These are phyloP conservation scores for Oncopodura yosiiana DNA, from an alignment of 1,140 invertebrate species.

Conservation along the genomic window DNA sequence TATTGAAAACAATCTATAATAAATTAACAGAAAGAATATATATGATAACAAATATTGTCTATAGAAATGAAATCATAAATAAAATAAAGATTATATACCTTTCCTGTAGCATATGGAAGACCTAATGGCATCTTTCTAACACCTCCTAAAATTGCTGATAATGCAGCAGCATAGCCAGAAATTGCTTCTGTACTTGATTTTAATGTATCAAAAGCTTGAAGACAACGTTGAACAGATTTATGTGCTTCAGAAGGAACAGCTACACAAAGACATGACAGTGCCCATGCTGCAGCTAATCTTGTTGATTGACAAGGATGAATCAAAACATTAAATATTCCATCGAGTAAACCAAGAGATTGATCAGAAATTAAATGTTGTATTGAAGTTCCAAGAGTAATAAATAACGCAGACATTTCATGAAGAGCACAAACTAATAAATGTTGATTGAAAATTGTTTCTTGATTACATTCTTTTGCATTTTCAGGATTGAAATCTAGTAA, in stretches of 20 bases:
- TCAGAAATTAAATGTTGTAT: conserved; percentile 79
- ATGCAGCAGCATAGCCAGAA: conserved; percentile 81
- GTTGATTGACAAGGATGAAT: conserved; percentile 88
- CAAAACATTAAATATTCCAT: conserved; percentile 65
- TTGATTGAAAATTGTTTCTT: conserved; percentile 83
- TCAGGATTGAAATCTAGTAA: conserved; percentile 69
- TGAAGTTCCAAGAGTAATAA: conserved; percentile 81
- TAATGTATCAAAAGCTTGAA: conserved; percentile 75
- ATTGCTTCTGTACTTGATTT: conserved; percentile 82
- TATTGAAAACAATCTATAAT: conserved; percentile 78
- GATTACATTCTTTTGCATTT: conserved; percentile 73
- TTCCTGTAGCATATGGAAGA: conserved; percentile 90
- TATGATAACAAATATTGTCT: neutral
- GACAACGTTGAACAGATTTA: conserved; percentile 50
- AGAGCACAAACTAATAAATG: conserved; percentile 88
- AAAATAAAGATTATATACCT: conserved; percentile 47
- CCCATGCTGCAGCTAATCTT: conserved; percentile 86
- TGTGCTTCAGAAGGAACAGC: conserved; percentile 87
- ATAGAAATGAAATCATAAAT: neutral
- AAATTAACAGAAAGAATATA: conserved; percentile 15
- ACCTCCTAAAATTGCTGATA: conserved; percentile 85
- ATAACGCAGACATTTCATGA: conserved; percentile 77
- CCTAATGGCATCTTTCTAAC: conserved; percentile 83
- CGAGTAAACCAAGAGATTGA: conserved; percentile 49
- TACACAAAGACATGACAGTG: conserved; percentile 78